phyloP scores from a whole-genome alignment of 2,888 invertebrate species.

The Anticlea derivata region DNA sequence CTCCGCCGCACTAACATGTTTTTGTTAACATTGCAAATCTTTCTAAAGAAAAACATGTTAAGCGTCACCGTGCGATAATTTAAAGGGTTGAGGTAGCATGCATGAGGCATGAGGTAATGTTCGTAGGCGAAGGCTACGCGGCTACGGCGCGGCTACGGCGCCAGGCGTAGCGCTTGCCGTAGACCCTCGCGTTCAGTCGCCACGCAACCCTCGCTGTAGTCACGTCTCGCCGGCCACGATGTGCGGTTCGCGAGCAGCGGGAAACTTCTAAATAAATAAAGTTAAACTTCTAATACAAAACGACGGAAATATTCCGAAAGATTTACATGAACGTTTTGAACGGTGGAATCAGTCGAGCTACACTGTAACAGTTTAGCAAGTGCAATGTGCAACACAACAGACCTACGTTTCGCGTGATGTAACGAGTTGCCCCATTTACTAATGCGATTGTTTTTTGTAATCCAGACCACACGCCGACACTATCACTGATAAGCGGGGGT shows the following conservation, averaged over 20 bases:
- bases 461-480: constrained; percentile 41
- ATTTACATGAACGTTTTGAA: constrained; percentile 14
- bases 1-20: background rate
- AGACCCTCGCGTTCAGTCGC: constrained; percentile 42
- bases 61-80: constrained; percentile 28
- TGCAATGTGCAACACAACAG: constrained; percentile 5
- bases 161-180: constrained; percentile 33
- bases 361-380: background rate
- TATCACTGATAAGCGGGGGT: constrained; percentile 43
- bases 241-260: constrained; percentile 38
- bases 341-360: constrained; percentile 1
- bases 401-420: constrained; percentile 51
- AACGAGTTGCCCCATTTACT: constrained; percentile 62
- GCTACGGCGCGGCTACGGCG: constrained; percentile 35
- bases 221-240: constrained; percentile 38
- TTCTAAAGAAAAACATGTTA: constrained; percentile 18
- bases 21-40: constrained; percentile 3
- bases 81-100: constrained; percentile 21
- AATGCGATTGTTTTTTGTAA: constrained; percentile 62
- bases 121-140: constrained; percentile 24
- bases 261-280: constrained; percentile 48
- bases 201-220: constrained; percentile 42
- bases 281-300: no score
- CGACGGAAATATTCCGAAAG: constrained; percentile 8
- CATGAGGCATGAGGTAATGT: constrained; percentile 23